phyloP scores from a whole-genome alignment of 2,888 invertebrate genomes.

The Cosmorhoe ocellata region DNA sequence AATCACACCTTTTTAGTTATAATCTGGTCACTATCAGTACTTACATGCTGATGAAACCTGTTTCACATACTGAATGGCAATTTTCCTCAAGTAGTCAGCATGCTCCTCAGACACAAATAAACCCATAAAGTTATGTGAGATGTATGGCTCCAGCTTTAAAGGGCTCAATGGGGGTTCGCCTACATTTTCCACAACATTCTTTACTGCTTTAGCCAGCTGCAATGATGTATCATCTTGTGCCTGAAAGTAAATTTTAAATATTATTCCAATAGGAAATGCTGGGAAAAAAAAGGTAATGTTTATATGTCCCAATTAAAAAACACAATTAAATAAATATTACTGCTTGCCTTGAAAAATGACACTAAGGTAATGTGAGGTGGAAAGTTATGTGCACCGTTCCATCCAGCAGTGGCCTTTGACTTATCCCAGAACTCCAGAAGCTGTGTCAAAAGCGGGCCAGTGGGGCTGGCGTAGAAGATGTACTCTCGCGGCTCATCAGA shows the following conservation, averaged over 20 bases:
- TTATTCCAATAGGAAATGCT: too few relatives aligned
- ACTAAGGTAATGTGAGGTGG: conserved; percentile 95
- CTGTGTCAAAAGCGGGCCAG: conserved; percentile 87
- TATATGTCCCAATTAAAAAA: too few relatives aligned
- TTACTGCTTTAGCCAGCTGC: conserved; percentile 86
- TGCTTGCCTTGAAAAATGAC: conserved; percentile 94
- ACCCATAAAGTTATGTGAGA: conserved; percentile 95
- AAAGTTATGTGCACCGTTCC: conserved; percentile 96
- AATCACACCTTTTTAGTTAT: too few relatives aligned
- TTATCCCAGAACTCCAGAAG: conserved; percentile 90
- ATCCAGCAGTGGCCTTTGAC: conserved; percentile 87
- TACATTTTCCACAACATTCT: conserved; percentile 87
- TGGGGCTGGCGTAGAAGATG: conserved; percentile 93
- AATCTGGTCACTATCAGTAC: conserved; percentile 43
- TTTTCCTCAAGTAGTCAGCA: conserved; percentile 89
- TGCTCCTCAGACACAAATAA: conserved; percentile 92
- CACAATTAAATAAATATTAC: too few relatives aligned
- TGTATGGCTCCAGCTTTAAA: conserved; percentile 90
- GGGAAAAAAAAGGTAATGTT: too few relatives aligned
- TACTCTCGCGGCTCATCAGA: conserved; percentile 91
- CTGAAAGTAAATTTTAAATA: conserved; percentile 57
- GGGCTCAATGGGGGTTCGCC: conserved; percentile 85
- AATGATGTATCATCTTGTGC: conserved; percentile 89
- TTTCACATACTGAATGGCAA: conserved; percentile 91
- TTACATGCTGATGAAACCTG: conserved; percentile 89